A percentile compares a stretch with the other conserved stretches of the same genome.
Conservation (phyloP, 23 tunicate genomes). For the Aplidium turbinatum region DNA sequence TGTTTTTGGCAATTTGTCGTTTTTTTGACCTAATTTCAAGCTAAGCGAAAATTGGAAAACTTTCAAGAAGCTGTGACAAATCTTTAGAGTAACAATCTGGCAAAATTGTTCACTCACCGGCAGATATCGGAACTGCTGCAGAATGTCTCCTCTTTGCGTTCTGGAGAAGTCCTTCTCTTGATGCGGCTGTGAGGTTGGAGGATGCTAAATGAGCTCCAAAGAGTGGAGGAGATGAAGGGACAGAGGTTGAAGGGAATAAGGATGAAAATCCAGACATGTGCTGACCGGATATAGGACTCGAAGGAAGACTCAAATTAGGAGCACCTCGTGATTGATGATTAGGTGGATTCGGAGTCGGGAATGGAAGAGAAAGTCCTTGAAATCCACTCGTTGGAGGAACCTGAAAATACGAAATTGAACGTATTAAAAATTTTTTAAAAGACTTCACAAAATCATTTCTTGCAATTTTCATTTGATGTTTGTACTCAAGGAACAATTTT, state of each 20-base stretch:
- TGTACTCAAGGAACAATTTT: too few relatives aligned
- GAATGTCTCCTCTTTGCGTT: conserved; percentile 55
- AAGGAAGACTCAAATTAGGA: conserved; percentile 57
- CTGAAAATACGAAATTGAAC: not conserved
- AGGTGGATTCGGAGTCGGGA: conserved; percentile 7
- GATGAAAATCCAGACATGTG: conserved; percentile 48
- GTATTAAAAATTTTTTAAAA: too few relatives aligned
- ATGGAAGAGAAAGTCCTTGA: not conserved
- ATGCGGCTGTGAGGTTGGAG: conserved; percentile 14
- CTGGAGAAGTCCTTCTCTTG: conserved; percentile 58
- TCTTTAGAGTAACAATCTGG: too few relatives aligned
- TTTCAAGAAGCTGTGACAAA: too few relatives aligned
- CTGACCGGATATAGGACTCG: conserved; percentile 69
- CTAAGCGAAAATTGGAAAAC: too few relatives aligned
- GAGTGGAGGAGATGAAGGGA: conserved; percentile 73
- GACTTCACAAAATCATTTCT: too few relatives aligned
- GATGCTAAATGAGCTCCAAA: conserved; percentile 22
- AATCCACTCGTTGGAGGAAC: not conserved
- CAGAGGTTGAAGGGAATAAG: conserved; percentile 25
- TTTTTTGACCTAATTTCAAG: too few relatives aligned
- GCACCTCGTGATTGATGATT: conserved; percentile 17
- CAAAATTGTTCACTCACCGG: too few relatives aligned
- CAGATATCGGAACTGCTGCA: conserved; percentile 69
- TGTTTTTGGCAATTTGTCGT: too few relatives aligned
- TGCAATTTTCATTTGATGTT: too few relatives aligned